Percentiles rank a stretch among this genome's conserved stretches.
Evolutionary conservation across 2,888 invertebrate species (phyloP).

Genomic region (Coremacera marginata): DNA sequence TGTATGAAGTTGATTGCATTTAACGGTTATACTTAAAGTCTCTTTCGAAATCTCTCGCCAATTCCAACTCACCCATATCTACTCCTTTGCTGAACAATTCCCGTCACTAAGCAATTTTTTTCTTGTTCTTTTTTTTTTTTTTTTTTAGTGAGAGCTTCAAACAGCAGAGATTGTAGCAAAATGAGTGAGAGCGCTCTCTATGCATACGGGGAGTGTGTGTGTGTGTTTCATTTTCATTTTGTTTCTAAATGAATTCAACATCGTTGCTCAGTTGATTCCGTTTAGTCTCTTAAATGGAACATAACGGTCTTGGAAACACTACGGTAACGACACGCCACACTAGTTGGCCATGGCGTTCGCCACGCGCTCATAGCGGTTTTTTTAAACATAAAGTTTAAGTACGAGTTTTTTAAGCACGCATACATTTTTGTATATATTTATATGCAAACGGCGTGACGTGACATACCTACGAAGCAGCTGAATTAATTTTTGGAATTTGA

Average conservation of each 20-base stretch:
- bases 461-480: no score
- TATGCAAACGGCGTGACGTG: neutral
- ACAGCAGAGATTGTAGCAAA: no score
- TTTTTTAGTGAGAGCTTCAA: no score
- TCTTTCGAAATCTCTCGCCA: no score
- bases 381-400: neutral
- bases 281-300: neutral
- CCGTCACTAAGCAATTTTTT: no score
- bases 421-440: neutral
- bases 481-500: no score
- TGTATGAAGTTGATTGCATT: no score
- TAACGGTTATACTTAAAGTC: no score
- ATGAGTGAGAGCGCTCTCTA: neutral
- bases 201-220: neutral
- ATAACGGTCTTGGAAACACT: slow-evolving; percentile 21
- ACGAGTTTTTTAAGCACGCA: neutral
- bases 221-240: slow-evolving; percentile 3
- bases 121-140: no score
- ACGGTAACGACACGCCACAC: slow-evolving; percentile 27
- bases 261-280: slow-evolving; percentile 9
- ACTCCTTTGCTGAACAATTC: no score
- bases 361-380: slow-evolving; percentile 23
- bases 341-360: slow-evolving; percentile 26
- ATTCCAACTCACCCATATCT: no score
- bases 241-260: neutral